Evolutionary conservation across 2,797 vertebrate genomes (phyloP).

Genomic region (Synaphobranchus kaupii): DNA sequence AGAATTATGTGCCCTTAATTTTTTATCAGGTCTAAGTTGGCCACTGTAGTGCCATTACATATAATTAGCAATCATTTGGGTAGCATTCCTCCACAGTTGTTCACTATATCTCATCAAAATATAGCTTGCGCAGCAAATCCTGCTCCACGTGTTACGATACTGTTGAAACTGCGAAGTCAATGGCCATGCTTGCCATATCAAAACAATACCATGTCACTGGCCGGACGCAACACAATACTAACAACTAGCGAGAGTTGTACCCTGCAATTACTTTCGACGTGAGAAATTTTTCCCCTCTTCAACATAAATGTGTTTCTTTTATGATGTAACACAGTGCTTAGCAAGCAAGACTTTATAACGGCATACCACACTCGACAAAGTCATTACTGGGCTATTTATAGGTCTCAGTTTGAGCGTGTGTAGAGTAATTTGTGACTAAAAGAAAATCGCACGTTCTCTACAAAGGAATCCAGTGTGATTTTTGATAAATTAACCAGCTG

Average conservation of each 20-base stretch:
- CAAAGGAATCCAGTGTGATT: not conserved
- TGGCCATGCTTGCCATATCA: slow-evolving; percentile 59
- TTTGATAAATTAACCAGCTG: slow-evolving; percentile 21
- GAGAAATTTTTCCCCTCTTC: not conserved
- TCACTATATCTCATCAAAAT: slow-evolving; percentile 59
- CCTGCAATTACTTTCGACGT: not conserved
- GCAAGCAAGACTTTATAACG: not conserved
- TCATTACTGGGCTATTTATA: slow-evolving; percentile 37
- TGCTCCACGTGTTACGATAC: slow-evolving; percentile 52
- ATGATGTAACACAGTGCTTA: not conserved
- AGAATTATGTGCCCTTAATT: not conserved
- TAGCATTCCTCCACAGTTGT: slow-evolving; percentile 43
- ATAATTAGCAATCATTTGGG: not conserved
- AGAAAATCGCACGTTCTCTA: not conserved
- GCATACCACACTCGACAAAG: not conserved
- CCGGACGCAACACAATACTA: slow-evolving; percentile 37
- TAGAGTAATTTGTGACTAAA: not conserved
- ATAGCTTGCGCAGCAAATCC: slow-evolving; percentile 49
- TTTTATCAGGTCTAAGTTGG: not conserved
- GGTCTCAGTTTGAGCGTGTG: not conserved
- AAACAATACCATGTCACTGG: slow-evolving; percentile 62
- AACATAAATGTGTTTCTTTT: not conserved
- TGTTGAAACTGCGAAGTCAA: slow-evolving; percentile 61
- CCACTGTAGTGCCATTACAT: not conserved
- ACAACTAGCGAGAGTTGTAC: slow-evolving; percentile 15